Percentiles rank a stretch among this genome's conserved stretches.
These are phyloP conservation scores for Otis tarda DNA, from an alignment of 2,113 vertebrate genomes.

Conservation along the genomic window DNA sequence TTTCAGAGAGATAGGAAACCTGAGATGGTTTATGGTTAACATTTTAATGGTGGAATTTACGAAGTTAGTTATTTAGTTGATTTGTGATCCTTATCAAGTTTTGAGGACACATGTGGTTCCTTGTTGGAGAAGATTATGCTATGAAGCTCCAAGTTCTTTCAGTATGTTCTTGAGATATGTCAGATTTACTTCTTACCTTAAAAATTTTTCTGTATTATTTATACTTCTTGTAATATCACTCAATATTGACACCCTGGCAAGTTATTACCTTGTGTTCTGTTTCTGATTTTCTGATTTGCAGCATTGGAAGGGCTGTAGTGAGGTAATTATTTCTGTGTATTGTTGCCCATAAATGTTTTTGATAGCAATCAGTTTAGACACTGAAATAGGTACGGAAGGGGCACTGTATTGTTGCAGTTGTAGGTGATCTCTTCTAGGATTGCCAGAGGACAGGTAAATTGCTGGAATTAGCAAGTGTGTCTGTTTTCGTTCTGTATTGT, in stretches of 20 bases:
- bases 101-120: background rate
- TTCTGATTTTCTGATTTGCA: background rate
- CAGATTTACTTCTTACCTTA: background rate
- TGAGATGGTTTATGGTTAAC: background rate
- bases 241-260: background rate
- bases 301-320: background rate
- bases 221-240: background rate
- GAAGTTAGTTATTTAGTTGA: background rate
- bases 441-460: background rate
- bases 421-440: background rate
- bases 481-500: background rate
- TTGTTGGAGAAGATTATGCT: background rate
- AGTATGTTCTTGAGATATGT: fast-evolving
- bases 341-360: background rate
- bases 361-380: background rate
- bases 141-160: background rate
- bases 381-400: background rate
- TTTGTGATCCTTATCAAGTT: background rate
- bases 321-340: background rate
- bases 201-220: background rate
- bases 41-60: background rate
- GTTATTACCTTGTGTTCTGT: background rate
- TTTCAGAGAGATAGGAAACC: background rate
- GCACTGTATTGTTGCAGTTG: background rate
- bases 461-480: background rate